Evolutionary conservation across 2,113 vertebrate genomes (phyloP), one percentile per base, ranked within the genome.

Genomic region (Sylvia atricapilla): DNA sequence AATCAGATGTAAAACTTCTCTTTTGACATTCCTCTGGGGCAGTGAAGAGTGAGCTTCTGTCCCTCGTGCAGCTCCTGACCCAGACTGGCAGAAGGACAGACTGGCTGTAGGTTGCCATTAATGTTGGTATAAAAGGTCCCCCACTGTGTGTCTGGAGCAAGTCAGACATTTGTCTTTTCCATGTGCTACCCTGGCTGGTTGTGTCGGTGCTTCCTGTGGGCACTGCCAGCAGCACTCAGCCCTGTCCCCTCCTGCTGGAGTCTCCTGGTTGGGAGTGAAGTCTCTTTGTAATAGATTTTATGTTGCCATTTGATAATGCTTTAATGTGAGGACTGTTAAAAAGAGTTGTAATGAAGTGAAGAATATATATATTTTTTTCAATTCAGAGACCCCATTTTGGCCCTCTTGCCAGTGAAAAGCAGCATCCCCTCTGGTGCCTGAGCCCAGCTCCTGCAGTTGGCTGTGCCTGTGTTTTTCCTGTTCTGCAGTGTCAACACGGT

Each of bases 401-500:
- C 20, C 27, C 15, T 39, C 31, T 41, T 46, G 56, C 3, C 52
- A 10, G 55, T 37, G 0, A 43, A 55, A 70, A 63, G 63, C 68
- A 70, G 68, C 30, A 24, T 41, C 6, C 59, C 4, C 25, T n/a
- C 0, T 46, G 82, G 72, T 84, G 85, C 21, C 28, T 33, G 47
- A 70, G 69, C 35, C 56, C 50, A 55, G 55, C 46, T 80, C 37
- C 78, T 77, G 78, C 78, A 23, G 41, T 85, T 83, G 83, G 79
- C 50, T 70, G 84, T 62, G 77, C 58, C 25, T 37, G 15, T 75
- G 79, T 85, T 93, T 95, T 68, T 22, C 19, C 74, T 68, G 62
- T 84, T 91, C 23, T 70, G 74, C 52, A 84, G 58, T 90, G 87
- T 96, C 81, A 90, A 84, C 50, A 59, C 2, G 27, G 90, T 94